Conservation (phyloP, 2,888 invertebrate species). For the Ochropleura leucogaster region DNA sequence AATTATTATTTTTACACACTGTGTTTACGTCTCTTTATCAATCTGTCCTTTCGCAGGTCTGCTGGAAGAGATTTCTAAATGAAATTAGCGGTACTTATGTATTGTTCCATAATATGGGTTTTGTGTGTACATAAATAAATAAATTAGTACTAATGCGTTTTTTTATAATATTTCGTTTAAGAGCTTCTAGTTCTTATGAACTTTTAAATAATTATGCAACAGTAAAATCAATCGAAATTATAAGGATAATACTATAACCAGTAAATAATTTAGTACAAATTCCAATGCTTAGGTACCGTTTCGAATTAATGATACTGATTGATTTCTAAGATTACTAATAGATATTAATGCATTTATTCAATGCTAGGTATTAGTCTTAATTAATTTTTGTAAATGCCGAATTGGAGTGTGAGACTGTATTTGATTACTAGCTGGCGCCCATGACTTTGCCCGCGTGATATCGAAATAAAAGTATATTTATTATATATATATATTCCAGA, state of each 20-base stretch:
- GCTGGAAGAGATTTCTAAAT: no score
- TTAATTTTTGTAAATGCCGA: conserved; percentile 7
- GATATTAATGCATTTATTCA: conserved; percentile 15
- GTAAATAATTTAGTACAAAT: conserved; percentile 11
- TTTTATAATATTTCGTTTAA: not conserved
- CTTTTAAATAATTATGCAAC: conserved; percentile 16
- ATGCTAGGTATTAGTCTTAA: conserved; percentile 4
- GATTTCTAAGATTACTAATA: conserved; percentile 34
- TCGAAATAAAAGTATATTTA: no score
- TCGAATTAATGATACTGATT: conserved; percentile 20
- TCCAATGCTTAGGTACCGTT: conserved; percentile 33
- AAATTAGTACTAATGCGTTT: no score
- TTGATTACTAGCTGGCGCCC: not conserved
- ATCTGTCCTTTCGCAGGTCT: no score
- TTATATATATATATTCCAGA: no score
- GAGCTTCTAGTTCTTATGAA: not conserved
- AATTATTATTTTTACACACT: no score
- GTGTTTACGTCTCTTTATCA: no score
- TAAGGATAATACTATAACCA: conserved; percentile 20
- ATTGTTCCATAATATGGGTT: no score
- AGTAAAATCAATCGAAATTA: conserved; percentile 16
- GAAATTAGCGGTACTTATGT: no score
- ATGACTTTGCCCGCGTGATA: no score
- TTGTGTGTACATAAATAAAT: no score
- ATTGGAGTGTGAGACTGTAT: conserved; percentile 10